phyloP scores from a whole-genome alignment of 2,888 invertebrate genomes.

The Eucriotettix oculatus region DNA sequence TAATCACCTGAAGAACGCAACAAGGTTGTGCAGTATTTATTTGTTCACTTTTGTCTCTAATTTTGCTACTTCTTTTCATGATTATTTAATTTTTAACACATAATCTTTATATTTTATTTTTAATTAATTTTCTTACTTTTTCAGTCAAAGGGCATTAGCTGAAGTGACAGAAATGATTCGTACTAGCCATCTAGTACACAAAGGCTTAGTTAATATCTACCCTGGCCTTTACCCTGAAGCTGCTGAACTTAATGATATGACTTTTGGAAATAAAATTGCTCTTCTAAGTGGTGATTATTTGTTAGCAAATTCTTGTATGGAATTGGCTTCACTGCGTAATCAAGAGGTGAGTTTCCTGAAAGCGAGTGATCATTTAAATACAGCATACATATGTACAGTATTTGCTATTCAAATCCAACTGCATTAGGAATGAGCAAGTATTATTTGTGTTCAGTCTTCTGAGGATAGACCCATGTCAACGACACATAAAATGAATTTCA shows the following conservation, averaged over 20 bases:
- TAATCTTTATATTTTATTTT: background rate
- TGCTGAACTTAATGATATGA: slow-evolving; percentile 56
- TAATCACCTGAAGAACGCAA: too few relatives aligned
- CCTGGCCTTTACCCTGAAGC: slow-evolving; percentile 37
- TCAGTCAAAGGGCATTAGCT: slow-evolving; percentile 68
- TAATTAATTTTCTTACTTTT: slow-evolving; percentile 12
- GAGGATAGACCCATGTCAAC: too few relatives aligned
- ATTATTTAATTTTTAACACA: too few relatives aligned
- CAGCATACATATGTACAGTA: too few relatives aligned
- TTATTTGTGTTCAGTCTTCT: too few relatives aligned
- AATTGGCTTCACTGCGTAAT: slow-evolving; percentile 60
- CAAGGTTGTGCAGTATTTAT: too few relatives aligned
- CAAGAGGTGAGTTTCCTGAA: slow-evolving; percentile 24
- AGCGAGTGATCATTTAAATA: background rate
- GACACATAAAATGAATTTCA: too few relatives aligned
- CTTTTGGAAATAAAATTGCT: slow-evolving; percentile 90
- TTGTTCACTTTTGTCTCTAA: too few relatives aligned
- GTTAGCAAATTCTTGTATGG: slow-evolving; percentile 72
- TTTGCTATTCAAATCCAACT: too few relatives aligned
- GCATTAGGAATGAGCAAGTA: too few relatives aligned
- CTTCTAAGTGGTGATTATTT: slow-evolving; percentile 84
- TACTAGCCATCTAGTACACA: slow-evolving; percentile 82
- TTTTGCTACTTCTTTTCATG: too few relatives aligned
- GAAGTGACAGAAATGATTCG: slow-evolving; percentile 96
- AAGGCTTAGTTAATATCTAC: slow-evolving; percentile 68